Base-by-base conservation (phyloP, 2,797 vertebrate species). In the Labroides dimidiatus region DNA sequence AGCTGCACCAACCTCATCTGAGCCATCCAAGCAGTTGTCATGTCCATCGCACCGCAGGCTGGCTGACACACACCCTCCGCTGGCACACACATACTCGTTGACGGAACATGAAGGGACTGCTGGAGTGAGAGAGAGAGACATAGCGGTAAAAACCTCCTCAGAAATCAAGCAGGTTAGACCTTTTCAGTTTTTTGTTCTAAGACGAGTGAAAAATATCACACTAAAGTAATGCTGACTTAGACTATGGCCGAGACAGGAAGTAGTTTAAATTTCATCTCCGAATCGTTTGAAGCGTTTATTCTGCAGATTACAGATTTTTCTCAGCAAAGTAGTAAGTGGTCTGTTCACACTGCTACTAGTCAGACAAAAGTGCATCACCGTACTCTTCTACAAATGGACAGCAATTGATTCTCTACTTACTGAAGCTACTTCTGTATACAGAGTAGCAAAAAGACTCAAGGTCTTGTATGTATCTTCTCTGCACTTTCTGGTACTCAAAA, bases 21-120 rank as follows among this genome's bases (percentile, higher is more conserved):
- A 98, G 74, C 96, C 97, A 53, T 99, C 98, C 60, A 95, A 91
- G 78, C 98, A 99, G 93, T 99, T 96, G 80, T 95, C 90, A 27
- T 97, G 95, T 84, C 96, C 98, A 45, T 99, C 96, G 78, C 98
- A 99, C 61, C 95, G 95, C 84, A 97, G 86, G 81, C 95, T 95
- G 5, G 97, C 97, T 0, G 95, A 94, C 78, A 99, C 92, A 65
- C 98, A 99, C 19, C 97, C 96, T 65, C 97, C 96, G 5, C 92
- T 96, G 71, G 94, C 92, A 77, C 98, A 99, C 67, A 96, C 93
- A 5, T 99, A 99, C 91, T 99, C 97, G 60, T 93, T 98, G 79
- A 96, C 88, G 10, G 97, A 98, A 87, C 98, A 99, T 14, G 96
- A 95, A 50, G 96, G 97, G 81, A 95, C 93, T 47, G 93, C 98